Evolutionary conservation across 2,888 invertebrate species (phyloP), one percentile per base, ranked within the genome.

Genomic region (Leptinotarsa haldemani): DNA sequence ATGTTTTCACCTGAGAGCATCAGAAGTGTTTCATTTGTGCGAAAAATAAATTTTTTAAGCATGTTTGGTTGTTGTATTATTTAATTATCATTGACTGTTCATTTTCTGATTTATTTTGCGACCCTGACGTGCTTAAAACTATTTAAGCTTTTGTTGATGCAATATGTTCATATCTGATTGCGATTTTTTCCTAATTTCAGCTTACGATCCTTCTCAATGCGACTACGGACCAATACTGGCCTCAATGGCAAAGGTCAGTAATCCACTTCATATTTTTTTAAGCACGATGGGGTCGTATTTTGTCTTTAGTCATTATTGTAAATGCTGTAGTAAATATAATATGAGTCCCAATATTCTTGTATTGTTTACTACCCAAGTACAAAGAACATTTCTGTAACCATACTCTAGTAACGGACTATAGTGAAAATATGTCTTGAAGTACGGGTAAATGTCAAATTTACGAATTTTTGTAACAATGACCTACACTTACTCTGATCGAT

Each of bases 221-320:
- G 88, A 88, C 85, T 88, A 87, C 85, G 88, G 88, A 88, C 87
- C 87, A 84, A 86, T 87, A 86, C 86, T 88, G 88, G 87, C 88
- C 88, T 87, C 88, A 85, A 86, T 88, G 84, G 85, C 87, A 85
- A 88, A 88, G 88, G 88, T 88, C 88, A 88, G 88, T 88, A 88
- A 83, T 79, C 76, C 78, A 80, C 76, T 76, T 80, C 77, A 68
- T 74, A 74, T 75, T 74, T 77, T 30, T 82, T 84, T 84, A 84
- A 84, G 85, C 85, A 85, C 85, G 83, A 80, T 81, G 78, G 82
- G 82, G 81, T 81, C 81, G 69, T 20, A 25, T 5, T 50, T 65
- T 5, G 18, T 18, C 13, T 18, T 30, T 25, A 48, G 16, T 48
- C 4, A 48, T 9, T 48, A 50, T 40, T 40, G 30, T 40, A 2